These are phyloP conservation scores for Psittacara wagleri DNA, from an alignment of 2,113 vertebrate species.

Conservation along the genomic window DNA sequence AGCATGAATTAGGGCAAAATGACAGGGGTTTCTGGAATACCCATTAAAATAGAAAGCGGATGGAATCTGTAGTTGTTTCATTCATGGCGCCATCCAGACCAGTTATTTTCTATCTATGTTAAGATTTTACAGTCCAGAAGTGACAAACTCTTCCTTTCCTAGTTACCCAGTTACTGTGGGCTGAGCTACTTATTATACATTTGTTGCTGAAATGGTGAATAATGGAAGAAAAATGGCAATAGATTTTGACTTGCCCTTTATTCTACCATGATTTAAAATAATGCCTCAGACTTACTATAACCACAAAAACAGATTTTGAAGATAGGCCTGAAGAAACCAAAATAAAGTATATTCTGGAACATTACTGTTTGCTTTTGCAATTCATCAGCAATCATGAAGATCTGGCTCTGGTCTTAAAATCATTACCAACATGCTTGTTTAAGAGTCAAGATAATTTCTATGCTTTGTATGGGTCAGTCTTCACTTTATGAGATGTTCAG, in stretches of 20 bases:
- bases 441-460: neutral
- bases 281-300: neutral
- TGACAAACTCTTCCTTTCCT: neutral
- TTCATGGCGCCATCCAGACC: neutral
- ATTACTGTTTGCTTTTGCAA: neutral
- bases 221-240: neutral
- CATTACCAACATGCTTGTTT: neutral
- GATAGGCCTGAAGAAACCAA: neutral
- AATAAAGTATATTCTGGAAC: neutral
- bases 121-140: neutral
- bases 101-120: neutral
- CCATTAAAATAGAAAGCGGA: neutral
- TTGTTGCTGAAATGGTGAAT: neutral
- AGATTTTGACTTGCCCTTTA: neutral
- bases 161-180: neutral
- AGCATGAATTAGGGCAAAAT: neutral
- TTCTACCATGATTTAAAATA: neutral
- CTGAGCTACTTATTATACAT: neutral
- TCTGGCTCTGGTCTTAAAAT: neutral
- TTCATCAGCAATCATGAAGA: conserved; percentile 4
- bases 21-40: neutral
- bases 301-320: neutral
- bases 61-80: neutral
- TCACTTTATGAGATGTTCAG: neutral
- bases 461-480: neutral